Evolutionary conservation across 2,888 invertebrate species (phyloP), one percentile per base, ranked within the genome.

Genomic region (Latrodectus elegans): DNA sequence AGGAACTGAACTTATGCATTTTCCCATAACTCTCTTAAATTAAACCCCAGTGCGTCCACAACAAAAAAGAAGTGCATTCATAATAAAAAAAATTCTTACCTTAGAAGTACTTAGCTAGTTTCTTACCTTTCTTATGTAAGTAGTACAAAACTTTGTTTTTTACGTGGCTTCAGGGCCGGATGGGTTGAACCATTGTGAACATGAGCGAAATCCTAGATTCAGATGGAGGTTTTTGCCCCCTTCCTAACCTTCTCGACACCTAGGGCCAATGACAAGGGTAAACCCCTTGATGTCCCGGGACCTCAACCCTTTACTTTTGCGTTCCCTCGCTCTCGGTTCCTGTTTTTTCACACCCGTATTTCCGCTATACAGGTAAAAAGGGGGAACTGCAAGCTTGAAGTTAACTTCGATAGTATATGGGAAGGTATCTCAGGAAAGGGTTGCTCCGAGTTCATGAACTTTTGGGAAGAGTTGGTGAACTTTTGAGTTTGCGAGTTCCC

Each of bases 301-400:
- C 85, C 80, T 86, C 80, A 79, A 86, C 85, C 85, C 79, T 26
- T 11, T 17, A 26, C 52, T 72, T 68, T 73, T 71, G 80, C 85
- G 85, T 80, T 86, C 80, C 80, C 85, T 86, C 75, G 76, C 55
- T 79, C 74, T 77, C 72, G 64, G 17, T 17, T 70, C 53, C 51
- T 17, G n/a, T 38, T 85, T 85, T 85, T 84, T 85, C 68, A 14
- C 64, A 65, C 80, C 76, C 75, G 68, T 74, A 86, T 86, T 86
- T 86, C 85, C 85, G 85, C 80, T 86, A 75, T 80, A 80, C 85
- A 86, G 85, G 85, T 86, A 86, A 86, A 60, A 80, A 86, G 71
- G 85, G 84, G 80, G 67, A 80, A 70, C 76, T 55, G 60, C 14
- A 51, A 64, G 84, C 22, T 85, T 53, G 49, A 71, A 80, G 60